Evolutionary conservation across 2,888 invertebrate species (phyloP).

Genomic region (Campopleginae sp.): DNA sequence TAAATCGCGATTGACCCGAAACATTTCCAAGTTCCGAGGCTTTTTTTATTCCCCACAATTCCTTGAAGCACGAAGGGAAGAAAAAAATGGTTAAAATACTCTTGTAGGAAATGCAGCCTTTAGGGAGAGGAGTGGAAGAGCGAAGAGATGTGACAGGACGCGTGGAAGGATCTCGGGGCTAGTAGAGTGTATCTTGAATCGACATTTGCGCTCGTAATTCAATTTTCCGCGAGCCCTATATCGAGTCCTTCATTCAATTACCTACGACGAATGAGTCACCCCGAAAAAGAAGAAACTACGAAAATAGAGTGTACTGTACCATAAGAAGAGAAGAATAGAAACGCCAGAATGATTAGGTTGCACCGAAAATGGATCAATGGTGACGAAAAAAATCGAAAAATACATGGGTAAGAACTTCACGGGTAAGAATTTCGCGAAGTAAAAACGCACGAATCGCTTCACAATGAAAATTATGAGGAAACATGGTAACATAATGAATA

Average conservation of each 20-base stretch:
- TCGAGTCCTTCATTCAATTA: constrained; percentile 82
- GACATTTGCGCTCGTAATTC: constrained; percentile 83
- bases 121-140: constrained; percentile 16
- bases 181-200: constrained; percentile 79
- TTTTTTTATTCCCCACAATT: not conserved
- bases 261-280: constrained; percentile 77
- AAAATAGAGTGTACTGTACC: not conserved
- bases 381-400: not conserved
- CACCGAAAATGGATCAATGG: constrained; percentile 3
- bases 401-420: not conserved
- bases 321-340: constrained; percentile 9
- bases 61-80: not conserved
- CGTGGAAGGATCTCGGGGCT: constrained; percentile 40
- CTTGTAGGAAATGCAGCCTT: constrained; percentile 8
- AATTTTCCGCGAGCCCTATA: constrained; percentile 79
- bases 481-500: not conserved
- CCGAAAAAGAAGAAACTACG: constrained; percentile 35
- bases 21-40: not conserved
- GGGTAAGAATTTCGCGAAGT: not conserved
- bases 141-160: constrained; percentile 41
- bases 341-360: constrained; percentile 5
- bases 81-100: not conserved
- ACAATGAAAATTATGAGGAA: not conserved
- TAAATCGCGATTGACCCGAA: not conserved
- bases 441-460: not conserved